Evolutionary conservation across 2,797 vertebrate genomes (phyloP), one percentile per base, ranked within the genome.

Genomic region (Semotilus atromaculatus): DNA sequence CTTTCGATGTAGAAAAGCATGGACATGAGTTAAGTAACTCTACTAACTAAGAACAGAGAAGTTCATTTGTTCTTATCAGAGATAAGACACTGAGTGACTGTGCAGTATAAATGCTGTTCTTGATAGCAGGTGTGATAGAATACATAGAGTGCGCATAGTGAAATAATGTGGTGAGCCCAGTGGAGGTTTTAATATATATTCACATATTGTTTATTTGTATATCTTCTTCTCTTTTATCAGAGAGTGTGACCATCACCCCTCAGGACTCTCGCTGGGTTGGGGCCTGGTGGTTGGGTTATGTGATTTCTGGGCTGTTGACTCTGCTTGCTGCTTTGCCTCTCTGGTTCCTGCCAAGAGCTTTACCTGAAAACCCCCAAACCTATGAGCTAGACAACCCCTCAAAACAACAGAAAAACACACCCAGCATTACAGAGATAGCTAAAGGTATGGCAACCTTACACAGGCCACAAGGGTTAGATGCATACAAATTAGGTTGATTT

Each of bases 201-300:
- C 4, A 9, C 2, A 23, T 73, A 19, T 29, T 23, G 21, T 62
- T 72, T 81, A 19, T 67, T 62, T 80, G 2, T 71, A 26, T 72
- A 48, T 51, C 36, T 18, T 85, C n/a, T 71, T 64, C n/a, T 80
- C 10, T 64, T 71, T 43, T 6, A n/a, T 72, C 86, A 99, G 97
- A 94, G n/a, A 95, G 86, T 45, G 92, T 99, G 88, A 94, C 93
- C 70, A 97, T 99, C 89, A 96, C 95, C 10, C 94, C 96, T 2
- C 92, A 92, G 36, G 97, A 99, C 60, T 92, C 97, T 21, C 97
- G 97, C 38, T 99, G 98, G 98, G 97, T 99, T 87, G 97, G 97
- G 14, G 97, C 97, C 0, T 99, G 98, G 98, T 99, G 98, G 98
- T 91, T 98, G 60, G 94, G 96, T 45, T 98, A 97, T 92, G 82